These are phyloP conservation scores for Leptoteleia sp. DNA, from an alignment of 1,140 invertebrate species.

Conservation along the genomic window DNA sequence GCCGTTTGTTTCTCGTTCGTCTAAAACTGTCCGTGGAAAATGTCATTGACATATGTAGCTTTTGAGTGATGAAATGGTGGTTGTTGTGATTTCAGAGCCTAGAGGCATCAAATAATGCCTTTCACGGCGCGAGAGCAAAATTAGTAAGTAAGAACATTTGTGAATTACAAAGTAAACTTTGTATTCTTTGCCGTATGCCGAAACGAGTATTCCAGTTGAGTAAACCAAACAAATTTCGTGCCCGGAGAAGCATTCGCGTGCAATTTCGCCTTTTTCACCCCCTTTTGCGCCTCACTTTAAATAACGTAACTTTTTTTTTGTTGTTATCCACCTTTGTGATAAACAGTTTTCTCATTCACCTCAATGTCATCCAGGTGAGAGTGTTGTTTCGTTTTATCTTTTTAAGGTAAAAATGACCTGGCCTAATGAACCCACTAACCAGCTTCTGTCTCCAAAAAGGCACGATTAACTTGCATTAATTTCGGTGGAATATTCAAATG, in stretches of 20 bases:
- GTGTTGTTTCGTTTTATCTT: no score
- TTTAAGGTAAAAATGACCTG: no score
- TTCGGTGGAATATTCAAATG: no score
- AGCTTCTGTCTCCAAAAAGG: no score
- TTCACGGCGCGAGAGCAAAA: conserved; percentile 82
- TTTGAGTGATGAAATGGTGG: conserved; percentile 75
- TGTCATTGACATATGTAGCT: conserved; percentile 48
- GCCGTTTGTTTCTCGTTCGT: conserved; percentile 10
- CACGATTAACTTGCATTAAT: no score
- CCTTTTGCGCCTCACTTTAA: no score
- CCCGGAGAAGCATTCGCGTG: conserved; percentile 27
- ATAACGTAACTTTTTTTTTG: no score
- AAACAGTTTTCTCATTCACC: no score
- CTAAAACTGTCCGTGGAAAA: conserved; percentile 37
- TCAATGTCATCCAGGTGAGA: no score
- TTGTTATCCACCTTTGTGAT: no score
- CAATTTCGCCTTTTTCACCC: no score
- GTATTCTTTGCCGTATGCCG: conserved; percentile 61
- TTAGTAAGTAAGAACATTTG: conserved; percentile 82
- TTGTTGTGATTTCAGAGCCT: conserved; percentile 82
- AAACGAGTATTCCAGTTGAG: conserved; percentile 62
- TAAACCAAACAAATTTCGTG: conserved; percentile 1
- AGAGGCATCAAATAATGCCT: conserved; percentile 82
- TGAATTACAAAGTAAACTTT: conserved; percentile 78
- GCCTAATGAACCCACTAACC: no score